Conservation (phyloP, 2,113 vertebrate species). For the Camelus dromedarius region DNA sequence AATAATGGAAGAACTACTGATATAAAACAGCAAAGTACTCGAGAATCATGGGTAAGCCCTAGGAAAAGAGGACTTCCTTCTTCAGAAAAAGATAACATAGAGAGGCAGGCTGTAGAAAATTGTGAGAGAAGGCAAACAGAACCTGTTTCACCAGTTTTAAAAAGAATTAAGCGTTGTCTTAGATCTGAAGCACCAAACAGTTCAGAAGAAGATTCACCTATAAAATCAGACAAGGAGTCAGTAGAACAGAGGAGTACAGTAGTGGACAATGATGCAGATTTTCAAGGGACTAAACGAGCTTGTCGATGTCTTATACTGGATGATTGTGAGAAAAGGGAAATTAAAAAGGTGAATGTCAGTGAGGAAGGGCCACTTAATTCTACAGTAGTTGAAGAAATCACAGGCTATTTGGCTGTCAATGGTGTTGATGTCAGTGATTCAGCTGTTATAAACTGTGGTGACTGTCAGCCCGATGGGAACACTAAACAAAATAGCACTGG, state of each 20-base stretch:
- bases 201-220: conserved; percentile 90
- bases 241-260: conserved; percentile 87
- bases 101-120: conserved; percentile 92
- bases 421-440: conserved; percentile 92
- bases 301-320: conserved; percentile 91
- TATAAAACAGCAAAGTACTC: conserved; percentile 87
- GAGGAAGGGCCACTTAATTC: conserved; percentile 87
- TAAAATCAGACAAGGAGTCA: conserved; percentile 88
- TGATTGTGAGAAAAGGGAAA: conserved; percentile 91
- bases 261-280: conserved; percentile 91
- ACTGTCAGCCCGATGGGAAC: conserved; percentile 87
- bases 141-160: conserved; percentile 92
- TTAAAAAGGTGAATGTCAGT: conserved; percentile 89
- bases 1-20: conserved; percentile 90
- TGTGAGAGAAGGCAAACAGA: conserved; percentile 90
- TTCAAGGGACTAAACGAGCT: conserved; percentile 89
- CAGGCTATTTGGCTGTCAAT: conserved; percentile 92
- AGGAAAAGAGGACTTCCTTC: conserved; percentile 94
- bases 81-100: conserved; percentile 93
- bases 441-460: conserved; percentile 89
- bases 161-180: conserved; percentile 94
- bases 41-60: conserved; percentile 92
- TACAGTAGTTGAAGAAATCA: conserved; percentile 85
- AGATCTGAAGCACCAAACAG: conserved; percentile 93
- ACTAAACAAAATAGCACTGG: conserved; percentile 86